Evolutionary conservation across 2,888 invertebrate species (phyloP), one percentile per base, ranked within the genome.

Genomic region (Andrena haemorrhoa): DNA sequence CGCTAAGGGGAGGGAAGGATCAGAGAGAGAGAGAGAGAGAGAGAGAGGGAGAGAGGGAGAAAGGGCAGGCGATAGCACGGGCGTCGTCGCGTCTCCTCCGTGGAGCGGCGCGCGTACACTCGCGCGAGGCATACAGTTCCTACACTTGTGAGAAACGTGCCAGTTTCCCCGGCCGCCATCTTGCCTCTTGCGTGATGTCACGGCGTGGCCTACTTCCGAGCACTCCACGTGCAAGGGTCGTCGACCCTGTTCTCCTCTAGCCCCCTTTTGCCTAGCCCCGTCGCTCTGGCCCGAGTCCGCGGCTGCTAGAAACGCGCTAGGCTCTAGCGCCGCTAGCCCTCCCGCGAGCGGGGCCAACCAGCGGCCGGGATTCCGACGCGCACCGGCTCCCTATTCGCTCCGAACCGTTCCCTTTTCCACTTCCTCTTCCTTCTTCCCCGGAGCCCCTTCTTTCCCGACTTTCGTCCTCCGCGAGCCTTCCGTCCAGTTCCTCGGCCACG

Each of bases 161-260:
- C 80, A 79, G 86, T 85, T 86, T 82, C 83, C 61, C 86, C 77
- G 86, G 85, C 92, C 86, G 91, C 92, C 92, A 92, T 92, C 91
- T 92, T 92, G 91, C 88, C 41, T 90, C 92, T 86, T 89, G 89
- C 91, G 90, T 92, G 92, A 92, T 92, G 92, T 92, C 92, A 92
- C 92, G 91, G 83, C 89, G 90, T 92, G 92, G 92, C 92, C 92
- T 93, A 93, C 92, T 92, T 93, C 88, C 75, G 79, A 78, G 86
- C 86, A 85, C 90, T 92, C 92, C 92, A 92, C 92, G 92, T 92
- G 92, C 91, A 89, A 89, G 91, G 92, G 92, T 93, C 92, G 90
- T 90, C 90, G 92, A 90, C 91, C 89, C 85, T 66, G 82, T 72
- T 82, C 83, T 87, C 86, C 86, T 85, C 85, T 85, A 89, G 87